Evolutionary conservation across 2,113 vertebrate genomes (phyloP), one percentile per base, ranked within the genome.

Genomic region (Pseudopodoces humilis): DNA sequence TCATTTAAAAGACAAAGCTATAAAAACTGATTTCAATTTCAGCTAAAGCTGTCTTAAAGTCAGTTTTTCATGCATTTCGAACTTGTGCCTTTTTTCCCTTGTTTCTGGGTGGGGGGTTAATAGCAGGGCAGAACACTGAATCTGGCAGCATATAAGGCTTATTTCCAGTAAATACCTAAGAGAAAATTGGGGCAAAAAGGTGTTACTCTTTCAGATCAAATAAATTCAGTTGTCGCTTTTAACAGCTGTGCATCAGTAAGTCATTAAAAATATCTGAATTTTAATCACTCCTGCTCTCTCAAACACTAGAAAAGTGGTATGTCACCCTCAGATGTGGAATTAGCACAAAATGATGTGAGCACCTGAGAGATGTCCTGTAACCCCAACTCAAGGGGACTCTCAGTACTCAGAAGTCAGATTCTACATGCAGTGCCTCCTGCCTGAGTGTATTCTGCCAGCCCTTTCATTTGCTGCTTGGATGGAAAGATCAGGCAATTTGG

Each of bases 1-100:
- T 94, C 27, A 90, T 86, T 86, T 86, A 86, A 78, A 90, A 92
- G 76, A 88, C 35, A 83, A 88, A 56, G 58, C 18, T 46, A 75
- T 74, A 86, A 90, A 91, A 90, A 24, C 25, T 71, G 41, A 55
- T 93, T 83, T 93, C 22, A 77, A 49, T 25, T 84, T 43, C 62
- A 63, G 65, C 44, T 86, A 50, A 52, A 95, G 22, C n/a, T 70
- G 35, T 68, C 56, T 84, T 60, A 60, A 71, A 79, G 70, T 62
- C 19, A 88, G 49, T 65, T 95, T 88, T 58, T 68, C 58, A 74
- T 88, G 77, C 22, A n/a, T 64, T 93, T 88, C 74, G 33, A 88
- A 93, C 35, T 14, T 59, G 18, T 23, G 25, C 43, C 16, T 55
- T 59, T 37, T 6, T 2, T 0, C 3, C 1, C 6, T 8, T 1